phyloP scores from a whole-genome alignment of 2,888 invertebrate genomes.

The Adineta ricciae region DNA sequence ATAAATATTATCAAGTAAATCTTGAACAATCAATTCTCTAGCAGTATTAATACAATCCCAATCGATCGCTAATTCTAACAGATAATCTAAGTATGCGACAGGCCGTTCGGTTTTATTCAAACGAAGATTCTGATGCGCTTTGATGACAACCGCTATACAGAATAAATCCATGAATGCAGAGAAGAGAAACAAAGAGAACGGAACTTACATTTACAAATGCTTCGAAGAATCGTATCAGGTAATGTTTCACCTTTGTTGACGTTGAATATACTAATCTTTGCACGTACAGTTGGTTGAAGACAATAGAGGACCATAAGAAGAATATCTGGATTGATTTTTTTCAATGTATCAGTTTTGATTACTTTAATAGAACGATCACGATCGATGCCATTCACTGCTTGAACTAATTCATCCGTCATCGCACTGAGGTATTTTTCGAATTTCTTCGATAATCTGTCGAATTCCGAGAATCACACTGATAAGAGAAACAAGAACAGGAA shows the following conservation, averaged over 20 bases:
- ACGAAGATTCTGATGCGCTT: neutral
- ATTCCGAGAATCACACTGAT: neutral
- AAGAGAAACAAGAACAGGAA: neutral
- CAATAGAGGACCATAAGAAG: neutral
- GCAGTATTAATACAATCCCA: neutral
- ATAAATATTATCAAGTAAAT: neutral
- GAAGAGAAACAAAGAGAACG: no score
- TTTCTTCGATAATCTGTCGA: neutral
- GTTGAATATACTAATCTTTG: neutral
- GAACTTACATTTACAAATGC: neutral
- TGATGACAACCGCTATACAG: neutral
- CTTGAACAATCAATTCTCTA: conserved; percentile 4
- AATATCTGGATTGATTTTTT: neutral
- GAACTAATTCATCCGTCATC: neutral
- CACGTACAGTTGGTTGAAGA: neutral
- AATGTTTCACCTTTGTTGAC: neutral
- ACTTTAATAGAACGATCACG: neutral
- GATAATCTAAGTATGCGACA: neutral
- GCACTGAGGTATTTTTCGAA: neutral
- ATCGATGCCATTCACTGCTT: neutral
- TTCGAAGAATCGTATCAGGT: neutral
- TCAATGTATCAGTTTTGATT: neutral
- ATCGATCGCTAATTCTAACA: neutral
- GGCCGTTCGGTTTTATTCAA: neutral
- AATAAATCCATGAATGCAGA: no score